Base-by-base conservation (phyloP, 2,888 invertebrate species). In the Aricia artaxerxes region DNA sequence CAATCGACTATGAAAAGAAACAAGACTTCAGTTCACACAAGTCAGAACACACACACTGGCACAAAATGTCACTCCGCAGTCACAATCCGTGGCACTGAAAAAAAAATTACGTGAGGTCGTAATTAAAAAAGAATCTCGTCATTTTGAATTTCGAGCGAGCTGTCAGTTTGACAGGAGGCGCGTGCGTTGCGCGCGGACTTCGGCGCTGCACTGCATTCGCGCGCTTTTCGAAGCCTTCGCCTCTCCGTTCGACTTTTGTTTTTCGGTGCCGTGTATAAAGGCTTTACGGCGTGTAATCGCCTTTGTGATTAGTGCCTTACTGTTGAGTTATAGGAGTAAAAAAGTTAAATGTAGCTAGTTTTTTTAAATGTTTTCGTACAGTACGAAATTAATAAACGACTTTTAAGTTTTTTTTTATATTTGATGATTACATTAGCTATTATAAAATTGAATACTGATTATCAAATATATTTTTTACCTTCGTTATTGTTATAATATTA, bases 141-240 rank as follows among this genome's bases (percentile, higher is more conserved):
- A 91, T 91, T 90, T 92, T 83, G 80, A 80, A 82, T 81, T 80
- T 79, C 81, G 79, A 85, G 86, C 88, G 90, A 88, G 86, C 87
- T 89, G 91, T 89, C 86, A 87, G 85, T 87, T 88, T 90, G 91
- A 89, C 89, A 89, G 90, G 86, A 90, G 49, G 88, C 90, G 90
- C 94, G 93, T 94, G 94, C 92, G 88, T 81, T 89, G 93, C 93
- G 93, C 93, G 86, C 94, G 92, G 87, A 89, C 90, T 88, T 89
- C 93, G 89, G 91, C 92, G 90, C 92, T 88, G 90, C 90, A 94
- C 94, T 94, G 94, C 91, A 91, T 94, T 93, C 93, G 93, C 94
- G 94, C 93, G 93, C 94, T 93, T 93, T 94, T 93, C 86, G 87
- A 90, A 91, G 91, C 93, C 92, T 91, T 89, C 91, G 90, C 91